Conservation (phyloP, 1,140 invertebrate genomes). For the Mamestra configurata region DNA sequence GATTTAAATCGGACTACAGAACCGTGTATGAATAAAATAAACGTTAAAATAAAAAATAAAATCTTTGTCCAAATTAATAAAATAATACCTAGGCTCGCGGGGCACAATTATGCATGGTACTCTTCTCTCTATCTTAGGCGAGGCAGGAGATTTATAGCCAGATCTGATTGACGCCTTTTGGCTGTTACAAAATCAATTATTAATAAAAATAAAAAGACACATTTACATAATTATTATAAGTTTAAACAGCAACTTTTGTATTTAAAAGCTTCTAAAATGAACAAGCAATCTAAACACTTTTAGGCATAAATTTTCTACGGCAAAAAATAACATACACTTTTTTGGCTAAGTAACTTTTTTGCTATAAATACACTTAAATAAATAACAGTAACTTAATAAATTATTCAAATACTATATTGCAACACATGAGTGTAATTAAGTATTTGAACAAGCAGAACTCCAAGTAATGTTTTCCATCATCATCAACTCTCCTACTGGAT, state of each 20-base stretch:
- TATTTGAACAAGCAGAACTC: neutral
- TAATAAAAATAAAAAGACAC: neutral
- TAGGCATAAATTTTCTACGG: neutral
- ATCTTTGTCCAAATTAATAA: constrained; percentile 32
- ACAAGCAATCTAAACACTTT: neutral
- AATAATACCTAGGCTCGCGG: constrained; percentile 60
- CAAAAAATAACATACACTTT: neutral
- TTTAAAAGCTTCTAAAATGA: neutral
- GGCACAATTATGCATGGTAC: constrained; percentile 66
- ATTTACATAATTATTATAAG: neutral
- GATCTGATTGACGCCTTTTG: constrained; percentile 1
- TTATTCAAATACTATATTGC: no score
- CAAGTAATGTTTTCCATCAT: neutral
- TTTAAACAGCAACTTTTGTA: neutral
- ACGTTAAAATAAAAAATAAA: neutral
- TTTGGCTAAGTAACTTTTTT: neutral
- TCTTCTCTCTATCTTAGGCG: constrained; percentile 59
- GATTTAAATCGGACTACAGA: no score
- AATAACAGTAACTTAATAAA: no score
- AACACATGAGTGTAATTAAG: no score
- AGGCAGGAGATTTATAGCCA: neutral
- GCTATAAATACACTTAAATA: neutral
- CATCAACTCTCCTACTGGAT: neutral
- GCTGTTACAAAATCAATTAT: constrained; percentile 33
- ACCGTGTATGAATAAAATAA: neutral